Evolutionary conservation across 2,797 vertebrate genomes (phyloP).

Genomic region (Pantherophis alleghaniensis): DNA sequence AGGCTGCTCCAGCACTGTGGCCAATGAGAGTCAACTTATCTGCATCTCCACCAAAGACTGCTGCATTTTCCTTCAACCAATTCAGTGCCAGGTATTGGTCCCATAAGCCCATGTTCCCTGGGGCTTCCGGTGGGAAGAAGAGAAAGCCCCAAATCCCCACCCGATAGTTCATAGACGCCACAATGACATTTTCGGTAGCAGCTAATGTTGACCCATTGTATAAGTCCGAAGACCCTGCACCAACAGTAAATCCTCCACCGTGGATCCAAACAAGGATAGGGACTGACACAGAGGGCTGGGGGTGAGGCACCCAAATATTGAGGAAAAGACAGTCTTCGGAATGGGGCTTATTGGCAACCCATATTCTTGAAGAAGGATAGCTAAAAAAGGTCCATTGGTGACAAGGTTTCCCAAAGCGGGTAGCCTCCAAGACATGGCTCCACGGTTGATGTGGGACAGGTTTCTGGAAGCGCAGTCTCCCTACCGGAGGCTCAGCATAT

Average conservation of each 20-base stretch:
- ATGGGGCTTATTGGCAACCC: slow-evolving; percentile 71
- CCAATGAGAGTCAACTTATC: slow-evolving; percentile 75
- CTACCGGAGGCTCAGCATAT: background rate
- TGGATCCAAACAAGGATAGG: slow-evolving; percentile 80
- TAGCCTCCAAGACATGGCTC: slow-evolving; percentile 6
- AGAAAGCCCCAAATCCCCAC: slow-evolving; percentile 75
- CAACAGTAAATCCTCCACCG: slow-evolving; percentile 71
- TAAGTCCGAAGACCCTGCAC: slow-evolving; percentile 62
- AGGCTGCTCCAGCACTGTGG: slow-evolving; percentile 75
- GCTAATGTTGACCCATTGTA: slow-evolving; percentile 70
- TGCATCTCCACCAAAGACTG: slow-evolving; percentile 74
- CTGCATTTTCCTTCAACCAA: slow-evolving; percentile 76
- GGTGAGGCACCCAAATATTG: slow-evolving; percentile 75
- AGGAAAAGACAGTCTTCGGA: slow-evolving; percentile 80
- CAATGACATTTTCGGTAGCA: slow-evolving; percentile 71
- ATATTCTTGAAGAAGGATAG: slow-evolving; percentile 68
- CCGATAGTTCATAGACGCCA: slow-evolving; percentile 81
- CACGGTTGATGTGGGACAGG: background rate
- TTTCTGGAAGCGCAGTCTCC: background rate
- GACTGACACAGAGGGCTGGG: slow-evolving; percentile 33
- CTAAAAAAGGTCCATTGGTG: slow-evolving; percentile 62
- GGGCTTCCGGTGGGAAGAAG: slow-evolving; percentile 65
- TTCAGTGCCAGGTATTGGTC: slow-evolving; percentile 77
- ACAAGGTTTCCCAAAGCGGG: slow-evolving; percentile 68
- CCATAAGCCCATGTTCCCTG: slow-evolving; percentile 72